Base-by-base conservation (phyloP, 1,140 invertebrate species). In the Drosophila pseudoobscura region DNA sequence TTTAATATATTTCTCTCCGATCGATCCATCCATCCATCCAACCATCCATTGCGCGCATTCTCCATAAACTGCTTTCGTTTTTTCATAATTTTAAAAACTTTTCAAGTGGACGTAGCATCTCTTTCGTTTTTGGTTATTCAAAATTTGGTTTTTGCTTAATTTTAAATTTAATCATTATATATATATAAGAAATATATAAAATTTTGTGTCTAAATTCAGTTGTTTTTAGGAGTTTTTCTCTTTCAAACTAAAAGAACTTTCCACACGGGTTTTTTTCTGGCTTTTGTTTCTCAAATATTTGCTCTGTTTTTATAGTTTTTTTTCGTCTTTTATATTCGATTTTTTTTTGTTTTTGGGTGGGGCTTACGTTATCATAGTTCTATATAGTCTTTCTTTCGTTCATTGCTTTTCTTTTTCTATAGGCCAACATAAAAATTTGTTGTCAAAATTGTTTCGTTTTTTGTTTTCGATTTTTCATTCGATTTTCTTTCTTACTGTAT, bases 161-260 rank as follows among this genome's bases (percentile, higher is more conserved):
- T 72, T 76, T 89, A 88, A 46, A 53, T 64, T 78, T 78, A 73
- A 70, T 70, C 51, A 46, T 73, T 77, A 63, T 78, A 68, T 74
- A 60, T 77, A 65, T 70, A 46, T 75, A 72, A 64, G 80, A 87
- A 83, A 84, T 85, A 84, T 85, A 85, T 83, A 79, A 89, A 89
- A 89, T 89, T 88, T 89, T 77, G 75, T 74, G 75, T 88, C 84
- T 79, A 84, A 79, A 88, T 89, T 89, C 80, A 89, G 85, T 89
- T 89, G 85, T 89, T 89, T 89, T 89, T 89, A 89, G 85, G 85
- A 89, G 85, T 78, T 84, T 77, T 63, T 63, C 41, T 46, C 47
- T 29, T 83, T 46, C 6, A 60, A 83, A 88, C 78, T 62, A 63
- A 62, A 80, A 75, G 7, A 74, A 72, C 58, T 71, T 46, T 65